Conservation (phyloP, 2,113 vertebrate species). For the Micromys minutus region DNA sequence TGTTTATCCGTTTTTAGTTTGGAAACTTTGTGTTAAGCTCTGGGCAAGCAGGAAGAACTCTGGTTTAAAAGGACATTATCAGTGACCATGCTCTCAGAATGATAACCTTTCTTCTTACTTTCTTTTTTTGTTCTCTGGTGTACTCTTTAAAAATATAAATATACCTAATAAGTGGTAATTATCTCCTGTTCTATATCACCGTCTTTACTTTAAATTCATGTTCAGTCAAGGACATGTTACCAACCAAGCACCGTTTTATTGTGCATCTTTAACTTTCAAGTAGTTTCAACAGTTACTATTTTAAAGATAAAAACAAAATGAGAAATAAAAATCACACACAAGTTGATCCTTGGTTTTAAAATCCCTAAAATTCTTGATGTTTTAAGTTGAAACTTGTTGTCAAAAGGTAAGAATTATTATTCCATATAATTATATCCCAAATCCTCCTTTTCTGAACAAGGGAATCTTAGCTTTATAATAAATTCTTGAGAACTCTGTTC, state of each 20-base stretch:
- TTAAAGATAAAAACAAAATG: conserved; percentile 19
- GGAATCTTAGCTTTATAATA: neutral
- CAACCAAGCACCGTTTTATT: neutral
- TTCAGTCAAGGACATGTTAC: neutral
- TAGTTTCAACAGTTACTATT: conserved; percentile 4
- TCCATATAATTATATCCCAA: conserved; percentile 24
- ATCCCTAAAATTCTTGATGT: neutral
- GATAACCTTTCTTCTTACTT: neutral
- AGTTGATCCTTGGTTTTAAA: neutral
- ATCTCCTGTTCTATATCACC: neutral
- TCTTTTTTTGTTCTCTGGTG: neutral
- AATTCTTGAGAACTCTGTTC: conserved; percentile 13
- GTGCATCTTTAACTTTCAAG: neutral
- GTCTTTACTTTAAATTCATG: neutral
- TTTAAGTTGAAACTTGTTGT: neutral
- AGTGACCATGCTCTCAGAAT: neutral
- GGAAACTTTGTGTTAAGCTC: conserved; percentile 28
- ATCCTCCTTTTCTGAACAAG: neutral
- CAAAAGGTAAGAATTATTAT: conserved; percentile 11
- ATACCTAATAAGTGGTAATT: neutral
- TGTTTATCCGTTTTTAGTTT: conserved; percentile 29
- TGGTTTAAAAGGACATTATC: conserved; percentile 35
- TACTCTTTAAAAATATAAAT: neutral
- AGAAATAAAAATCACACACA: conserved; percentile 32
- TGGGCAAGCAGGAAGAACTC: conserved; percentile 30